Base-by-base conservation (phyloP, 1,140 invertebrate genomes). In the Neoseiulus cucumeris region DNA sequence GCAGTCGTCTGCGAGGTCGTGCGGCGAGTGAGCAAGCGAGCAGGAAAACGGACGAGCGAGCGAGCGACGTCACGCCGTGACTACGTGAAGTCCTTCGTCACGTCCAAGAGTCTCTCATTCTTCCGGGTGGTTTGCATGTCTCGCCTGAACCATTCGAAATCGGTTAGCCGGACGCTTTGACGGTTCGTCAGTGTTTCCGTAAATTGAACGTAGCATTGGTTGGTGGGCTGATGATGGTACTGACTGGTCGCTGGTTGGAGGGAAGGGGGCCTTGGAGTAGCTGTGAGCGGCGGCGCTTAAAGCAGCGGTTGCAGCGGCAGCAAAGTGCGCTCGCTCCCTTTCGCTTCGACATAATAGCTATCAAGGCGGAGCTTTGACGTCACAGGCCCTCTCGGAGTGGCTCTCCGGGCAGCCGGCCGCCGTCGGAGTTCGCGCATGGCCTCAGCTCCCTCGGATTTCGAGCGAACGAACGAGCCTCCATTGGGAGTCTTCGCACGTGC, bases 401-500 rank as follows among this genome's bases (percentile, higher is more conserved):
- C 33, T 17, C 25, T 33, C 14, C 14, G 25, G 14, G n/a, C 33
- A 59, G 51, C 51, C 5, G 45, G 14, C 5, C 45, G 14, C 18
- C 14, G 51, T 25, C 14, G 51, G 17, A 17, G 51, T 33, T 14
- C 14, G 14, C 14, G 14, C 12, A 25, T 25, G 25, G 17, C 25
- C 51, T 59, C 51, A 14, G 22, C 51, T 59, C 51, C 25, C 14
- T 59, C 51, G 51, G 51, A 39, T 39, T 39, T 9, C 33, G 33
- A 39, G 9, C 33, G 33, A n/a, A n/a, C n/a, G n/a, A 18, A 25
- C 51, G 51, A 33, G 25, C 51, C 51, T 59, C 51, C 33, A 59
- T 59, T 59, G 51, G 51, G 33, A 59, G 51, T 59, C 51, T 59
- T 59, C 51, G 51, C 51, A 59, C 51, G 51, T 59, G 51, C 51